Conservation (phyloP, 2,797 vertebrate genomes). For the Florisuga fusca region DNA sequence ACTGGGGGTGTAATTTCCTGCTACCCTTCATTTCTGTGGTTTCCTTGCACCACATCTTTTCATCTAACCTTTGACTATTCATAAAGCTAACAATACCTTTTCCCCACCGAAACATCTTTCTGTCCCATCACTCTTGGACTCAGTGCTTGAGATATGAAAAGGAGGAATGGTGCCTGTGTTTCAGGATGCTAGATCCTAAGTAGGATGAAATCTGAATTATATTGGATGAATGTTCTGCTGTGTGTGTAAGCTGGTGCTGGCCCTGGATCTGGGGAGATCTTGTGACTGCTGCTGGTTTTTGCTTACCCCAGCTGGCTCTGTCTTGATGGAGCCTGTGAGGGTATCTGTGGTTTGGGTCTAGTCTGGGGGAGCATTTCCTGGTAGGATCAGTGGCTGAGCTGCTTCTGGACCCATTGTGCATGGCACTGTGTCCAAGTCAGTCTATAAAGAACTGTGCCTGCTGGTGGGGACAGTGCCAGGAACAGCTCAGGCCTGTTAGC, state of each 20-base stretch:
- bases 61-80: not conserved
- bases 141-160: not conserved
- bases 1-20: constrained; percentile 19
- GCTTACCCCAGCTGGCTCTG: not conserved
- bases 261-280: not conserved
- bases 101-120: not conserved
- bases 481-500: not conserved
- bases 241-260: not conserved
- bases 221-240: fast-evolving
- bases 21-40: not conserved
- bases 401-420: not conserved
- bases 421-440: not conserved
- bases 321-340: not conserved
- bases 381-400: not conserved
- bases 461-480: not conserved
- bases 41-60: not conserved
- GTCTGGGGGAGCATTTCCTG: not conserved
- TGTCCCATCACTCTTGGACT: not conserved
- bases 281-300: not conserved
- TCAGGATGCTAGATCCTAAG: not conserved
- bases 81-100: not conserved
- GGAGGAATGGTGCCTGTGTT: not conserved
- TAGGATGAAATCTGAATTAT: not conserved
- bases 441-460: not conserved
- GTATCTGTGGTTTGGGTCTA: not conserved